phyloP scores from a whole-genome alignment of 2,888 invertebrate genomes.

The Acleris sparsana region DNA sequence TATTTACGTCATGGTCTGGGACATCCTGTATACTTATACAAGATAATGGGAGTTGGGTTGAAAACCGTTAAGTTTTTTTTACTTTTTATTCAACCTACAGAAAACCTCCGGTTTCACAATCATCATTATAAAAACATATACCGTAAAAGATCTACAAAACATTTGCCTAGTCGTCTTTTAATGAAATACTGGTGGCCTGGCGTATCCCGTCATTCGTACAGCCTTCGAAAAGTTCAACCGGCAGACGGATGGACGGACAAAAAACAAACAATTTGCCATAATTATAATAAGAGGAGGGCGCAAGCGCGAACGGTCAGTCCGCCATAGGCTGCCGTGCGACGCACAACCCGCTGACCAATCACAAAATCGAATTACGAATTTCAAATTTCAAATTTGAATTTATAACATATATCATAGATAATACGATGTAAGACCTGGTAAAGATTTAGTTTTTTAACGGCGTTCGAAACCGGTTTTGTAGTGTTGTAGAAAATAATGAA shows the following conservation, averaged over 20 bases:
- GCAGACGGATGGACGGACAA: constrained; percentile 63
- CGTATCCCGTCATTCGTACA: constrained; percentile 39
- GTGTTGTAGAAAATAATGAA: constrained; percentile 60
- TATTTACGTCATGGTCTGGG: too few relatives aligned
- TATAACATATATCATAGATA: constrained; percentile 37
- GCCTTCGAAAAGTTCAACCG: constrained; percentile 57
- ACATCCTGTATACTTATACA: too few relatives aligned
- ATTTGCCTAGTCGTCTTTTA: too few relatives aligned
- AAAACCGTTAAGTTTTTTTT: too few relatives aligned
- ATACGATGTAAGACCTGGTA: constrained; percentile 45
- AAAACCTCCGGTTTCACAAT: too few relatives aligned
- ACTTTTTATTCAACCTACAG: too few relatives aligned
- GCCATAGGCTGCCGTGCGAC: constrained; percentile 56
- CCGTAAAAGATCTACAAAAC: too few relatives aligned
- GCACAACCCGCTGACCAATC: constrained; percentile 44
- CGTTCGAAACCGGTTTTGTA: constrained; percentile 53
- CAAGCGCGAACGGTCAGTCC: constrained; percentile 63
- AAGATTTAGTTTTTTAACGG: constrained; percentile 37
- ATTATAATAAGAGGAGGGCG: constrained; percentile 76
- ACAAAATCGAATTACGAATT: constrained; percentile 42
- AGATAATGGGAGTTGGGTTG: too few relatives aligned
- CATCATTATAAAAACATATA: too few relatives aligned
- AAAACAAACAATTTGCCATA: constrained; percentile 71
- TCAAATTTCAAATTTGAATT: constrained; percentile 24
- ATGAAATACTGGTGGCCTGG: neutral